Conservation (phyloP, 2,888 invertebrate species). For the Phalangium opilio region DNA sequence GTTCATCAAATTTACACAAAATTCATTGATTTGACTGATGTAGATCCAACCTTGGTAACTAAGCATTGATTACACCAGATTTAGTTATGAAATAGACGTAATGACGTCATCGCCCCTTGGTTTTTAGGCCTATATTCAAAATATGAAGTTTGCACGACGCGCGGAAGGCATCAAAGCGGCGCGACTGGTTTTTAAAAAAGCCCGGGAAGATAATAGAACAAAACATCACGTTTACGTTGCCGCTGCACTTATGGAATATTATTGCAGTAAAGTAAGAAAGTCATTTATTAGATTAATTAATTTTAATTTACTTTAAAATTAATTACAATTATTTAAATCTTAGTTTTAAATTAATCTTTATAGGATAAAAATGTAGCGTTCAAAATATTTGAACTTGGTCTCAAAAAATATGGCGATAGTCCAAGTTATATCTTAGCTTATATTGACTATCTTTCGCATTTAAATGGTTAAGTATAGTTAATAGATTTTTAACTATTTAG, state of each 20-base stretch:
- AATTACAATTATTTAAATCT: neutral
- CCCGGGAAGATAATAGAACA: constrained; percentile 68
- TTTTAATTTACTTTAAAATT: no score
- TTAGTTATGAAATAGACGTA: no score
- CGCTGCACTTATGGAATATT: constrained; percentile 97
- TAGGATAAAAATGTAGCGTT: constrained; percentile 86
- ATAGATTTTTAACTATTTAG: neutral
- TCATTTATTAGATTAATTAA: constrained; percentile 17
- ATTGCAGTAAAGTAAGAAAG: constrained; percentile 63
- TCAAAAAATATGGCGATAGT: constrained; percentile 89
- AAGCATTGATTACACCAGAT: neutral
- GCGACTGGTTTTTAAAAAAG: constrained; percentile 81
- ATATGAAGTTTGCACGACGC: constrained; percentile 94
- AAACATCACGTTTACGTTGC: constrained; percentile 90
- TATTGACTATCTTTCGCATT: constrained; percentile 89
- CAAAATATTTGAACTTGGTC: constrained; percentile 87
- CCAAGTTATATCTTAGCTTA: constrained; percentile 92
- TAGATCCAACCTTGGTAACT: constrained; percentile 79
- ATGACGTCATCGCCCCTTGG: neutral
- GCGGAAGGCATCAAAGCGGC: constrained; percentile 98
- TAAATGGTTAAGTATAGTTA: constrained; percentile 52
- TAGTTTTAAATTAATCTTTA: no score
- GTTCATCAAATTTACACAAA: constrained; percentile 90
- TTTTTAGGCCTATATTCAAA: constrained; percentile 78
- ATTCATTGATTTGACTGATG: constrained; percentile 69